Evolutionary conservation across 2,113 vertebrate species (phyloP), one percentile per base, ranked within the genome.

Genomic region (Muntiacus reevesi): DNA sequence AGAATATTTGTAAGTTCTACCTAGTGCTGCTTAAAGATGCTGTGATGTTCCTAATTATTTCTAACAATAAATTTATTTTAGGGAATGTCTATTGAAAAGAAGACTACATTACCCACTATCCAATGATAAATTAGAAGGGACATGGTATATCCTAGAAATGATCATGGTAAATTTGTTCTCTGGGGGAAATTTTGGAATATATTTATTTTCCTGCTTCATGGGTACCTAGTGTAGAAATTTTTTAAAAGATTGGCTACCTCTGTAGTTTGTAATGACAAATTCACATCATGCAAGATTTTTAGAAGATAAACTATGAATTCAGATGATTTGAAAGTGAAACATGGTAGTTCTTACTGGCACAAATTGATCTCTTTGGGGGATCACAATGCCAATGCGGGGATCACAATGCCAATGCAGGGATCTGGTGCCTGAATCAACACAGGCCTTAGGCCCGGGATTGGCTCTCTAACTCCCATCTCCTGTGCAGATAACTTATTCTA

Each of bases 21-120:
- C 57, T 54, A 87, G 8, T 83, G 57, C 28, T 64, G 7, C 93
- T 96, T 93, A 79, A 93, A 97, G 57, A 85, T 21, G 33, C 17
- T 86, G 3, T 57, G 87, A 15, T 71, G 17, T 92, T 67, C n/a
- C 64, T 97, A 71, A 90, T 97, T 91, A 82, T 59, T 94, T 97
- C 76, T 89, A 87, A 81, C 19, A 89, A 94, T 71, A 85, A 93
- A 87, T 71, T 92, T 76, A 84, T 74, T 93, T 57, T 45, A 84
- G 62, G 14, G 7, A 11, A 28, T 67, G 59, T 62, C 12, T 88
- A 11, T 74, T 97, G 76, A 85, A 79, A 91, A 90, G 60, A 82
- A 85, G 59, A 85, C 87, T 84, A 59, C 82, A 67, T 91, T 84
- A 71, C 3, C 19, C 27, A 71, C 96, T 96, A 87, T 78, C 0